These are phyloP conservation scores for Pheosia gnoma DNA, from an alignment of 2,888 invertebrate species.

Conservation along the genomic window DNA sequence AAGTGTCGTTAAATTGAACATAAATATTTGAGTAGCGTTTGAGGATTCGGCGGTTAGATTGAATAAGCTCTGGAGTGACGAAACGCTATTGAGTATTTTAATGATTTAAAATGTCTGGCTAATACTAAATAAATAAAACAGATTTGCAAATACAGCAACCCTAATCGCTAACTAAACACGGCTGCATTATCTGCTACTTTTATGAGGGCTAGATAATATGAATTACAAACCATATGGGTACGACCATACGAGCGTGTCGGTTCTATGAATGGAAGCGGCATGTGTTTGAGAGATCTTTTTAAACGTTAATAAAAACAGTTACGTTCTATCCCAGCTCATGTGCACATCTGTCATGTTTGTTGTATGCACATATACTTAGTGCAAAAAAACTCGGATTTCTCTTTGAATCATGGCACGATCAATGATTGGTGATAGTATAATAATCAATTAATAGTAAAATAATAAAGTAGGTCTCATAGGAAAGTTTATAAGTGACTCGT, in stretches of 20 bases:
- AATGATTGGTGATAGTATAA: background rate
- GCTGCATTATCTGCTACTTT: slow-evolving; percentile 43
- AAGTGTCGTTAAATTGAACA: no score
- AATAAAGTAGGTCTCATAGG: background rate
- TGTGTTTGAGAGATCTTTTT: slow-evolving; percentile 57
- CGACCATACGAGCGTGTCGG: slow-evolving; percentile 24
- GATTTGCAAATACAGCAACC: slow-evolving; percentile 5
- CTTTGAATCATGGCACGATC: slow-evolving; percentile 9
- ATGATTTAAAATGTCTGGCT: no score
- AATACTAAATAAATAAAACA: background rate
- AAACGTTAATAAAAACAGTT: slow-evolving; percentile 39
- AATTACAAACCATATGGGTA: slow-evolving; percentile 61
- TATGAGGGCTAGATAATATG: slow-evolving; percentile 50
- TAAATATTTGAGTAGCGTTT: no score
- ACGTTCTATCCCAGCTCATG: slow-evolving; percentile 32
- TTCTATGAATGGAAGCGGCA: slow-evolving; percentile 53
- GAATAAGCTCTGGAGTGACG: no score
- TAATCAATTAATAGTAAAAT: background rate
- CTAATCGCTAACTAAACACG: slow-evolving; percentile 42
- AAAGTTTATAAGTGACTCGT: background rate
- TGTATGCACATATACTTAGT: slow-evolving; percentile 9
- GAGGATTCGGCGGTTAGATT: no score
- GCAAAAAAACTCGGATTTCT: slow-evolving; percentile 13
- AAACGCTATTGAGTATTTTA: no score
- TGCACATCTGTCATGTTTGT: slow-evolving; percentile 34